Percentiles rank a stretch among this genome's conserved stretches.
These are phyloP conservation scores for Ditula angustiorana DNA, from an alignment of 2,888 invertebrate species.

Conservation along the genomic window DNA sequence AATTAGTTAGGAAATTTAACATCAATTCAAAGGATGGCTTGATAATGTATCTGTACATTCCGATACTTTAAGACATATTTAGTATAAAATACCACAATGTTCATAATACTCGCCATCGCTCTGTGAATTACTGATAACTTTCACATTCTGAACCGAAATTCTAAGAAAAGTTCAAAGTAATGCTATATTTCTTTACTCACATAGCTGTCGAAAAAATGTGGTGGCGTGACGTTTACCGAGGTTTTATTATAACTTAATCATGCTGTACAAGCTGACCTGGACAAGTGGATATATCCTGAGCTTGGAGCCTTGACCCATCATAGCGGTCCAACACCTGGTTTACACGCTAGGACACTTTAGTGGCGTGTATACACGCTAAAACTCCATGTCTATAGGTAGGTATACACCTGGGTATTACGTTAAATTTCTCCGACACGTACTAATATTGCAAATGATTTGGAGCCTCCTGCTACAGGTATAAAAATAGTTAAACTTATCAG, in stretches of 20 bases:
- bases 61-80: not conserved
- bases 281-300: not conserved
- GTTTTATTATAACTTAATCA: not conserved
- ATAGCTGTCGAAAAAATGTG: not conserved
- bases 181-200: not conserved
- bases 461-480: too few species aligned
- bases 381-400: too few species aligned
- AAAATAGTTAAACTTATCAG: too few species aligned
- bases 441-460: too few species aligned
- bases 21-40: not conserved
- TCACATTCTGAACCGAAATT: not conserved
- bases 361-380: too few species aligned
- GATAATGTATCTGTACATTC: not conserved
- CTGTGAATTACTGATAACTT: not conserved
- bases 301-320: not conserved
- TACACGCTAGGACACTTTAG: not conserved
- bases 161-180: not conserved
- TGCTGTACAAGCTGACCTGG: not conserved
- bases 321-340: not conserved
- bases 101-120: not conserved
- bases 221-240: not conserved
- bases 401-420: too few species aligned
- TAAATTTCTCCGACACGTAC: too few species aligned
- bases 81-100: not conserved
- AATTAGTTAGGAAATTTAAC: slow-evolving; percentile 15